phyloP scores from a whole-genome alignment of 2,113 vertebrate genomes.

The Calonectris borealis region DNA sequence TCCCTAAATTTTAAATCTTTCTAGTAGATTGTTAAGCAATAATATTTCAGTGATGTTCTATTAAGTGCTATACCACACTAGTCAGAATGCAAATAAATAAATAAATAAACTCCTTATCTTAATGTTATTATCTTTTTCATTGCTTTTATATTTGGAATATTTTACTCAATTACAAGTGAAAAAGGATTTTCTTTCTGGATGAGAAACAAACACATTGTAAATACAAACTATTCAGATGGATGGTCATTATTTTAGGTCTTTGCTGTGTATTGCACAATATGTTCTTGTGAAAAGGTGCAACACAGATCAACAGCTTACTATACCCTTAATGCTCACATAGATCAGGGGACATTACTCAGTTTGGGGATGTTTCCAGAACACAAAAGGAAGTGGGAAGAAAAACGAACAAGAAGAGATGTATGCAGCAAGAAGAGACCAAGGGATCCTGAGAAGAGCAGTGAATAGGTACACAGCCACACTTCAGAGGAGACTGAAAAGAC shows the following conservation, averaged over 20 bases:
- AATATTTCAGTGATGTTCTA: neutral
- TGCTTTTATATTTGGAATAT: neutral
- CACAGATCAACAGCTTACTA: neutral
- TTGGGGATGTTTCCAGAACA: neutral
- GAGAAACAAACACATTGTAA: neutral
- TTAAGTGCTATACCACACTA: neutral
- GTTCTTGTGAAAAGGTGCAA: neutral
- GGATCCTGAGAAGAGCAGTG: neutral
- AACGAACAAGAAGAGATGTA: accelerated
- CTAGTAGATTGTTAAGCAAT: neutral
- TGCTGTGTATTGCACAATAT: neutral
- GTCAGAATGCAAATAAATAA: neutral
- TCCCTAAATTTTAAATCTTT: neutral
- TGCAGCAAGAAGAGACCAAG: neutral
- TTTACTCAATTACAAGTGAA: neutral
- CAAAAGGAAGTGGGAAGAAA: neutral
- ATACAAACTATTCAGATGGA: neutral
- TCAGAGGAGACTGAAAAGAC: neutral
- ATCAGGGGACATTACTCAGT: neutral
- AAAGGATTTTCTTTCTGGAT: neutral
- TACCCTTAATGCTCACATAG: neutral
- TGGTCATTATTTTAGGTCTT: neutral
- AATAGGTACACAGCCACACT: neutral
- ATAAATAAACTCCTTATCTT: neutral
- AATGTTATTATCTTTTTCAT: neutral